Evolutionary conservation across 1,140 invertebrate species (phyloP), one percentile per base, ranked within the genome.

Genomic region (Drosophila sturtevanti): DNA sequence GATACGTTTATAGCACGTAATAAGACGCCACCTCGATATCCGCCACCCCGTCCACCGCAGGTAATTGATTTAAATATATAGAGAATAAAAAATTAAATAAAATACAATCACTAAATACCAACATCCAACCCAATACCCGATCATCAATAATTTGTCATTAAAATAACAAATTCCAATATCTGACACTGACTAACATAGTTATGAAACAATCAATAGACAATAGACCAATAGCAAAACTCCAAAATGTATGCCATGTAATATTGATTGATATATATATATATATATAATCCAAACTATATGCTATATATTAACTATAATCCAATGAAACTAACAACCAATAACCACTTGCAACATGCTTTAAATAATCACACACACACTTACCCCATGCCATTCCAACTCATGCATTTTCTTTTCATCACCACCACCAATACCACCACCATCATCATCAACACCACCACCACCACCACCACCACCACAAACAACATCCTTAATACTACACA

Each of bases 11-110:
- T 98, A 77, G 96, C 95, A 76, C 94, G 95, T 92, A 97, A 96
- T 92, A 99, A 97, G 94, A 98, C 95, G 69, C 97, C 96, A 73
- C 98, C 97, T 76, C 95, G 97, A 91, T 99, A 98, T 94, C 96
- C 96, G 59, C 96, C 96, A 27, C 96, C 95, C 14, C 95, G 95
- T 76, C 94, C 94, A 61, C 93, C 94, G 62, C 90, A 91, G 90
- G 90, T 91, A 85, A 91, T 77, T 59, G 27, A 91, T 77, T 59
- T 18, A 34, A 31, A 11, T 1, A 4, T 24, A 24, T 34, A 34
- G 1, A 6, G 1, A 9, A 9, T 34, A 34, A 34, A 7, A 34
- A 34, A 1, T 7, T 1, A 34, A 4, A 4, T 1, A 0, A 34
- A 1, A 7, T 1, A 34, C 3, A 44, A 44, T 10, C 27, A 31